Base-by-base conservation (phyloP, 2,888 invertebrate genomes). In the Agriopis leucophaearia region DNA sequence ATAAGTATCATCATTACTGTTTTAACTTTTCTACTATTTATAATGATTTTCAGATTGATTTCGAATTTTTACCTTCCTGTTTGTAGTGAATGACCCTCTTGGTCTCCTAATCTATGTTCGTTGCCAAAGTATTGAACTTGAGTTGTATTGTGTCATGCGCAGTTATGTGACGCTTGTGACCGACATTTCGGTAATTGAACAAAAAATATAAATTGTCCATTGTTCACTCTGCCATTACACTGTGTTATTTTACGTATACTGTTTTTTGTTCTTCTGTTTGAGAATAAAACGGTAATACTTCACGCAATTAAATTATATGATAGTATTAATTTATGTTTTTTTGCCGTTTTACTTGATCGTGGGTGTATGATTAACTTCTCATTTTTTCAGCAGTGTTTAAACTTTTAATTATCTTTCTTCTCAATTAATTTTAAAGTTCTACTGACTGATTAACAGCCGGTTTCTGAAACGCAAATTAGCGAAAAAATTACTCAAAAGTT, bases 81-180 rank as follows among this genome's bases (percentile, higher is more conserved):
- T 18, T 10, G 6, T 10, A 48, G 18, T 6, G 1, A 27, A 52
- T 45, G 47, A 54, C 54, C 47, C 65, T 48, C 60, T 62, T 70
- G 54, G 62, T 79, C 72, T 77, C 64, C 69, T 74, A 71, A 67
- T 74, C 72, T 70, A 65, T 72, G 72, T 63, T 78, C 77, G 79
- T 74, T 79, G 78, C 77, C 81, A 80, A 86, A 82, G 82, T 85
- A 83, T 82, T 87, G 84, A 88, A 88, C 87, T 86, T 87, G 83
- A 76, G 80, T 75, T 78, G 83, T 84, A 82, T 88, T 87, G 87
- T 90, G 88, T 89, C 88, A 88, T 84, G 86, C 86, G 87, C 89
- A 88, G 90, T 91, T 89, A 90, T 88, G 87, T 79, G 88, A 86
- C 81, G 83, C 79, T 78, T 87, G 78, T 89, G 90, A 91, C 92